Percentiles rank a stretch among this genome's conserved stretches.
phyloP scores from a whole-genome alignment of 1,140 invertebrate species.

The Euwallacea similis region DNA sequence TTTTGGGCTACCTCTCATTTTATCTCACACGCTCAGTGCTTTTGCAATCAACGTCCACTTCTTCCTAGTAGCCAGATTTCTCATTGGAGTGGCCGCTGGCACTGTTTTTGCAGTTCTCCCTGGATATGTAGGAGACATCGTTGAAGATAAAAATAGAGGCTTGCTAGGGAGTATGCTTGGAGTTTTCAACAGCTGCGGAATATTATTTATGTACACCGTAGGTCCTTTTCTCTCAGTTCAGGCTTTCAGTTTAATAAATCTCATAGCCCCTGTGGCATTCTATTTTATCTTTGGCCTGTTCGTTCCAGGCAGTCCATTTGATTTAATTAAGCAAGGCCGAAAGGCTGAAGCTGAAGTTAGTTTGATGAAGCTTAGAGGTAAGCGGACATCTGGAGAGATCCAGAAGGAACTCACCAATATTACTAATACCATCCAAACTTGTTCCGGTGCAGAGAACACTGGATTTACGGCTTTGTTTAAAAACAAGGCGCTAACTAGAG shows the following conservation, averaged over 20 bases:
- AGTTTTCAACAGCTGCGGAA: conserved; percentile 54
- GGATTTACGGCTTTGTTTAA: conserved; percentile 59
- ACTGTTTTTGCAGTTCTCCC: conserved; percentile 57
- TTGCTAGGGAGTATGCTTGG: conserved; percentile 62
- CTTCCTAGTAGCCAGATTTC: conserved; percentile 53
- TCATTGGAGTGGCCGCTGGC: conserved; percentile 55
- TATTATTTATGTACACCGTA: conserved; percentile 57
- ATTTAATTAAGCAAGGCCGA: conserved; percentile 32
- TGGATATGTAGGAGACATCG: conserved; percentile 58
- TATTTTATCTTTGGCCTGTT: conserved; percentile 56
- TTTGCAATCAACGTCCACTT: conserved; percentile 50
- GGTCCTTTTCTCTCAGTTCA: conserved; percentile 63
- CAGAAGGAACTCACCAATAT: conserved; percentile 61
- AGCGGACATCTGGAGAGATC: conserved; percentile 50
- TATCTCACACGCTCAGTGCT: conserved; percentile 53
- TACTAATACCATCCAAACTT: conserved; percentile 54
- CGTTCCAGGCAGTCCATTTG: conserved; percentile 76
- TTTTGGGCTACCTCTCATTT: conserved; percentile 51
- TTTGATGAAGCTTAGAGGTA: conserved; percentile 39
- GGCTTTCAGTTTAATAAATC: conserved; percentile 57
- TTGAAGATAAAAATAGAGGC: conserved; percentile 50
- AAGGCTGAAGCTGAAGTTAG: conserved; percentile 25
- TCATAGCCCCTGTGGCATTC: conserved; percentile 56
- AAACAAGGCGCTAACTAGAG: conserved; percentile 60
- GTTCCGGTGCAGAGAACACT: conserved; percentile 40